A percentile compares a stretch with the other conserved stretches of the same genome.
Conservation (phyloP, 2,888 invertebrate species). For the Phragmatobia fuliginosa region DNA sequence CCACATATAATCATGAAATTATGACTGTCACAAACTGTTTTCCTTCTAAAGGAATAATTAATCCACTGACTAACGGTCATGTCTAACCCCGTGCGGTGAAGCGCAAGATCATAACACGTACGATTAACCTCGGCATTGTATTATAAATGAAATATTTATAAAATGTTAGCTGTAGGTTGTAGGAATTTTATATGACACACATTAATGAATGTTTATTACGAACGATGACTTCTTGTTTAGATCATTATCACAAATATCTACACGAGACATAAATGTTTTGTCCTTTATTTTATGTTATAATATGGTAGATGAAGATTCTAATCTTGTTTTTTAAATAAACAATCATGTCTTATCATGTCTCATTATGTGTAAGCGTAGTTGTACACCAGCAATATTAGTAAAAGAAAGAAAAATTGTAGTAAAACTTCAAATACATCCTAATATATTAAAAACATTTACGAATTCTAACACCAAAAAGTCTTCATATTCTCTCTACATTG, state of each 20-base stretch:
- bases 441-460: neutral
- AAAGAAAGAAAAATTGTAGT: neutral
- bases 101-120: slow-evolving; percentile 6
- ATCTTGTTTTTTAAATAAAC: neutral
- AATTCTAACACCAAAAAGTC: neutral
- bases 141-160: slow-evolving; percentile 17
- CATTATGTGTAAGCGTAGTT: neutral
- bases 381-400: neutral
- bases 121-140: slow-evolving; percentile 17
- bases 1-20: slow-evolving; percentile 8
- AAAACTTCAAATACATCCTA: neutral
- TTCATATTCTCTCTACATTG: neutral
- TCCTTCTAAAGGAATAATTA: slow-evolving; percentile 15
- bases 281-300: neutral
- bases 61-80: slow-evolving; percentile 21
- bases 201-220: slow-evolving; percentile 20
- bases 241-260: slow-evolving; percentile 12
- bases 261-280: neutral
- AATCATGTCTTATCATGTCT: neutral
- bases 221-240: slow-evolving; percentile 19
- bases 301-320: neutral
- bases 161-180: slow-evolving; percentile 11
- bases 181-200: slow-evolving; percentile 7
- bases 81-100: slow-evolving; percentile 9
- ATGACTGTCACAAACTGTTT: slow-evolving; percentile 23